phyloP scores from a whole-genome alignment of 2,888 invertebrate species.

The Papilio elwesi region DNA sequence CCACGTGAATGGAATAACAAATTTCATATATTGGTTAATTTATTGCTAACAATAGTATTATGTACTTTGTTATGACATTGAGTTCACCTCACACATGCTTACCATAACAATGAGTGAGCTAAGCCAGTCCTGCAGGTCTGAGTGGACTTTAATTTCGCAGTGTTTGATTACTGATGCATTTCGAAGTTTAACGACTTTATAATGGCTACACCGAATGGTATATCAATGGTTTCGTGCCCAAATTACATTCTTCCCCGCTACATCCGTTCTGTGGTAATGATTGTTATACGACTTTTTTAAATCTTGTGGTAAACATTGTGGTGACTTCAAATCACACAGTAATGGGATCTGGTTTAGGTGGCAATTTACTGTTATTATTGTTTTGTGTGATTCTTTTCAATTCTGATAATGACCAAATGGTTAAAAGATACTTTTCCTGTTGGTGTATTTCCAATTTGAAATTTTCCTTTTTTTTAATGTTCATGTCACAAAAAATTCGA shows the following conservation, averaged over 20 bases:
- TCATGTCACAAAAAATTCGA: too few species aligned
- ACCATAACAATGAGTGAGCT: conserved; percentile 7
- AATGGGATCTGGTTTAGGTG: conserved; percentile 33
- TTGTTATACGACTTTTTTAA: conserved; percentile 7
- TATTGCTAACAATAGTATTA: background rate
- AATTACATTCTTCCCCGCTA: conserved; percentile 33
- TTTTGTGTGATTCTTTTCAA: conserved; percentile 14
- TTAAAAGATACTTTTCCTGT: background rate
- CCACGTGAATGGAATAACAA: conserved; percentile 21
- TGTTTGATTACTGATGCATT: conserved; percentile 30
- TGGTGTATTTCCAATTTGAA: background rate
- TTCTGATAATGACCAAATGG: conserved; percentile 5
- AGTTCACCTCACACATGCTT: conserved; percentile 4
- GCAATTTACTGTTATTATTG: conserved; percentile 13
- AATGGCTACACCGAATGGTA: conserved; percentile 31
- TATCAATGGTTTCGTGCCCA: conserved; percentile 34
- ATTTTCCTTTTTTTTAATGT: background rate
- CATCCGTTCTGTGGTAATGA: conserved; percentile 37
- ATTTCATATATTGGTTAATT: conserved; percentile 7
- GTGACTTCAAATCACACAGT: conserved; percentile 35
- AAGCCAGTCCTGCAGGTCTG: background rate
- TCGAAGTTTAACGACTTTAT: conserved; percentile 35
- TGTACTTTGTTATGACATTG: conserved; percentile 22
- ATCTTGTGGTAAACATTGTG: conserved; percentile 30
- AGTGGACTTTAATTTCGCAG: conserved; percentile 29